A percentile compares a stretch with the other conserved stretches of the same genome.
Conservation (phyloP, 2,113 vertebrate species). For the Tenrec ecaudatus region DNA sequence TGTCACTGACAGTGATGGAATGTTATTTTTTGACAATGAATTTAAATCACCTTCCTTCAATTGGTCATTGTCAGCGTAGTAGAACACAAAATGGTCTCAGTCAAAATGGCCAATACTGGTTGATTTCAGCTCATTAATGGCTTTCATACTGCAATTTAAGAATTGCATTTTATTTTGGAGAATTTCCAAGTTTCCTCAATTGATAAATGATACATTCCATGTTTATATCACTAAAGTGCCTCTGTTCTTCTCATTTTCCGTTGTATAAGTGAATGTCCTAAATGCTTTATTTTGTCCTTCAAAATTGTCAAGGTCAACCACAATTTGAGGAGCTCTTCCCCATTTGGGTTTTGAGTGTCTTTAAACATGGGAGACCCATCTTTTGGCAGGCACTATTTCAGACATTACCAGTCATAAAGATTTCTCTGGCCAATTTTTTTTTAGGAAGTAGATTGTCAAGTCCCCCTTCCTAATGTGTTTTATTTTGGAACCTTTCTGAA, state of each 20-base stretch:
- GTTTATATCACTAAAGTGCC: too few relatives aligned
- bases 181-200: too few relatives aligned
- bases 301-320: neutral
- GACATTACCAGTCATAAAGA: neutral
- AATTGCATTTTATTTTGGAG: too few relatives aligned
- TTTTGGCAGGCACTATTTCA: neutral
- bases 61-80: neutral
- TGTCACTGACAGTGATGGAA: too few relatives aligned
- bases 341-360: neutral
- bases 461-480: neutral
- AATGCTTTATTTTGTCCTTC: neutral
- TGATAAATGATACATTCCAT: too few relatives aligned
- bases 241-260: too few relatives aligned
- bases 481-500: neutral
- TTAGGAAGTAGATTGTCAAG: neutral
- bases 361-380: neutral
- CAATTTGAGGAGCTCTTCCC: neutral
- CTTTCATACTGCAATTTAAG: neutral
- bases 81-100: neutral
- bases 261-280: too few relatives aligned
- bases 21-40: too few relatives aligned
- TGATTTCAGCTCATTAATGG: neutral
- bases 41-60: too few relatives aligned
- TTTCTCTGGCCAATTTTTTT: neutral
- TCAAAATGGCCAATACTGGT: neutral